A percentile compares a stretch with the other conserved stretches of the same genome.
phyloP scores from a whole-genome alignment of 2,797 vertebrate genomes.

The Peromyscus attwateri region DNA sequence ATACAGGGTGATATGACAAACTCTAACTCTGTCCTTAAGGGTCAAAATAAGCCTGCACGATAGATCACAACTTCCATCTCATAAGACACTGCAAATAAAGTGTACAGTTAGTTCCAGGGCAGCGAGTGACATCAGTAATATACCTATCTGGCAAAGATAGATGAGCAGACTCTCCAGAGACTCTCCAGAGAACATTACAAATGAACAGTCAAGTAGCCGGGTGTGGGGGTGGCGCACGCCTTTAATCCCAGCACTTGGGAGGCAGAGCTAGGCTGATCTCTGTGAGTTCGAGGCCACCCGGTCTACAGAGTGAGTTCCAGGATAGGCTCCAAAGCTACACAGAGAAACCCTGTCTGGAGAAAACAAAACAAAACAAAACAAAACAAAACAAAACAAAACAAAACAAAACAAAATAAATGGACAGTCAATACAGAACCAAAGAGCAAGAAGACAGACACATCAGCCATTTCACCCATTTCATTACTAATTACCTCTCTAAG shows the following conservation, averaged over 20 bases:
- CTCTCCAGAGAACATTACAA: neutral
- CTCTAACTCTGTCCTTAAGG: neutral
- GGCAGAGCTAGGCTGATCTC: too few species aligned
- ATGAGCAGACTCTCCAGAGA: neutral
- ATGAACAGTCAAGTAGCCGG: neutral
- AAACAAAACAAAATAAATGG: neutral
- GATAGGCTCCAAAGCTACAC: too few species aligned
- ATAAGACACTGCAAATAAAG: neutral
- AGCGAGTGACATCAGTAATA: neutral
- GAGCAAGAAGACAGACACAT: neutral
- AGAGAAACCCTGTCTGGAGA: too few species aligned
- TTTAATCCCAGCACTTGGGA: too few species aligned
- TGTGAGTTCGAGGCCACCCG: too few species aligned
- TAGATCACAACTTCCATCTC: neutral
- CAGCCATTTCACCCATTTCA: neutral
- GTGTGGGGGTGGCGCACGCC: too few species aligned
- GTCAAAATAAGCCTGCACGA: neutral
- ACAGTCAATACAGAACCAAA: slow-evolving; percentile 29
- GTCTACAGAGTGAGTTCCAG: too few species aligned
- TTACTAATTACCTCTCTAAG: neutral
- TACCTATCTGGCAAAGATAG: neutral
- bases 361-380: too few species aligned
- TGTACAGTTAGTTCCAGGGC: neutral
- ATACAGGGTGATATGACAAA: neutral
- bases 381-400: neutral